Evolutionary conservation across 2,888 invertebrate species (phyloP).

Genomic region (Dolichomitus sp.): DNA sequence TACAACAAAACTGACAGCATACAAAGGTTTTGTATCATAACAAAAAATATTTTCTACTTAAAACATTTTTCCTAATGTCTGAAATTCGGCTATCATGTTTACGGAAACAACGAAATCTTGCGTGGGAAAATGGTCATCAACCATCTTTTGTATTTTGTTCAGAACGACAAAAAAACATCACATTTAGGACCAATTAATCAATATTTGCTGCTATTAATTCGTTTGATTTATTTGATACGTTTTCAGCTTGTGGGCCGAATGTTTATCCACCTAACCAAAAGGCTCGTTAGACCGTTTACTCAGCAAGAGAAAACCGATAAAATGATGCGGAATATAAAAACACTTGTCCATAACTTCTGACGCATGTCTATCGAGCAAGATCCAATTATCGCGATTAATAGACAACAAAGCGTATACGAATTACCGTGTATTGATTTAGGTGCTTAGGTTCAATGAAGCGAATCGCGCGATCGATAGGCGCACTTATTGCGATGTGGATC

Average conservation of each 20-base stretch:
- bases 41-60: not conserved
- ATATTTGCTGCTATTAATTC: not conserved
- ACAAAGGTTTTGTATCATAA: not conserved
- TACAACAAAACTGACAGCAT: not conserved
- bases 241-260: not conserved
- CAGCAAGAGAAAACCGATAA: not conserved
- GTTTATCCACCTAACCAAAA: not conserved
- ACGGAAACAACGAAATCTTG: not conserved
- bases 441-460: slow-evolving; percentile 48
- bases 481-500: slow-evolving; percentile 41
- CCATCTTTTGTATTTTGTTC: not conserved
- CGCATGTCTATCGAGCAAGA: slow-evolving; percentile 26
- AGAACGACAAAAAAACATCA: not conserved
- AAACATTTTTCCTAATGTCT: not conserved
- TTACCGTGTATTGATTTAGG: slow-evolving; percentile 45
- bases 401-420: slow-evolving; percentile 43
- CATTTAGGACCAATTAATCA: slow-evolving; percentile 1
- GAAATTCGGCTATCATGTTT: not conserved
- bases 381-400: slow-evolving; percentile 59
- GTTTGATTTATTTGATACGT: not conserved
- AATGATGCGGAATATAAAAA: not conserved
- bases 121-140: not conserved
- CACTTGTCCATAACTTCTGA: slow-evolving; percentile 22
- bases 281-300: not conserved
- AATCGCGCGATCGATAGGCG: slow-evolving; percentile 37